Percentiles rank a stretch among this genome's conserved stretches.
These are phyloP conservation scores for Sylvietta virens DNA, from an alignment of 2,113 vertebrate genomes.

Conservation along the genomic window DNA sequence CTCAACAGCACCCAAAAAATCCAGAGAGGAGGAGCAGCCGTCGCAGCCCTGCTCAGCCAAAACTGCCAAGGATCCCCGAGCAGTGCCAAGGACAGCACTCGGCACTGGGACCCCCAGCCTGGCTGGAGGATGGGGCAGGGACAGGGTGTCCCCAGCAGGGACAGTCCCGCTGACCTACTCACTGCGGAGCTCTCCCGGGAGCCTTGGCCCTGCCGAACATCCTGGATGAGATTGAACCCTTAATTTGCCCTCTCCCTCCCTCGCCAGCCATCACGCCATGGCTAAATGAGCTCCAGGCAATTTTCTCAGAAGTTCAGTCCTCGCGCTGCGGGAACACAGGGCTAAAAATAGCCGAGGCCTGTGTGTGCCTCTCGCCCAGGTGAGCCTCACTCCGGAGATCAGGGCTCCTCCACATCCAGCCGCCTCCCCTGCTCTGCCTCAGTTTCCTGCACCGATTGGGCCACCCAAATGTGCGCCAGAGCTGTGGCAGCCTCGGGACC, in stretches of 20 bases:
- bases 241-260: neutral
- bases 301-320: constrained; percentile 20
- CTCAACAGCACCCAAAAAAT: neutral
- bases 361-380: neutral
- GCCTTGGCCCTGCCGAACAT: fast-evolving
- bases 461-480: fast-evolving
- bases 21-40: neutral
- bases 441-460: fast-evolving
- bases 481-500: neutral
- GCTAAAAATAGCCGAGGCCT: neutral
- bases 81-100: fast-evolving
- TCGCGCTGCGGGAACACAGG: neutral
- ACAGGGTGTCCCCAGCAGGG: neutral
- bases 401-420: neutral
- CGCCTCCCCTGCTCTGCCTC: neutral
- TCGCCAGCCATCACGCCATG: fast-evolving
- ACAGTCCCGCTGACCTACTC: fast-evolving
- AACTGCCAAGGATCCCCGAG: fast-evolving
- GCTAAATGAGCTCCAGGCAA: constrained; percentile 24
- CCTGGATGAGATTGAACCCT: fast-evolving
- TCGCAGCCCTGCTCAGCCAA: neutral
- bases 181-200: neutral
- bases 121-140: neutral
- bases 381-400: neutral
- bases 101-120: fast-evolving